phyloP scores from a whole-genome alignment of 1,140 invertebrate species.

The Limonius californicus region DNA sequence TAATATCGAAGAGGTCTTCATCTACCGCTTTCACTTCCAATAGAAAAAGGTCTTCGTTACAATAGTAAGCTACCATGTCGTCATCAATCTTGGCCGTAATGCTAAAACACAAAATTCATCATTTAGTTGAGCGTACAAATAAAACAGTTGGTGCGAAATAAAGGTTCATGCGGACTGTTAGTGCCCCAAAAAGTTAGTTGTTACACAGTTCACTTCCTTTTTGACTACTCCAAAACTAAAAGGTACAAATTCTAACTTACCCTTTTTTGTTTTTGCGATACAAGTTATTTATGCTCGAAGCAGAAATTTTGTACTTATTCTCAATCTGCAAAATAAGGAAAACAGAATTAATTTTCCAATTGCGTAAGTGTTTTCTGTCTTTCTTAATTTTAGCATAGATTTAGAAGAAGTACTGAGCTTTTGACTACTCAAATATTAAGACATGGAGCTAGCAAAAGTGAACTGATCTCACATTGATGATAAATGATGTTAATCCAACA shows the following conservation, averaged over 20 bases:
- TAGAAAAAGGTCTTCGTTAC: constrained; percentile 95
- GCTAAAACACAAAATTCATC: constrained; percentile 67
- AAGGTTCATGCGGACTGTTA: constrained; percentile 28
- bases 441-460: constrained; percentile 44
- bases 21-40: constrained; percentile 79
- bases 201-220: not conserved
- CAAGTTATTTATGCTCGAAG: constrained; percentile 95
- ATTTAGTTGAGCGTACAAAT: not conserved
- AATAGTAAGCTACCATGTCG: constrained; percentile 97
- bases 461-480: constrained; percentile 40
- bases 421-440: constrained; percentile 26
- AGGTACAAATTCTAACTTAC: constrained; percentile 67
- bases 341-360: constrained; percentile 61
- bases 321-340: constrained; percentile 95
- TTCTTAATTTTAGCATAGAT: constrained; percentile 52
- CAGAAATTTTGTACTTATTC: constrained; percentile 98
- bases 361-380: constrained; percentile 45
- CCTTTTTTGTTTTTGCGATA: constrained; percentile 99
- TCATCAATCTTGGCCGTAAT: constrained; percentile 99
- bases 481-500: constrained; percentile 38
- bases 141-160: constrained; percentile 25
- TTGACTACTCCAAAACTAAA: constrained; percentile 39
- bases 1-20: constrained; percentile 65
- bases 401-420: constrained; percentile 53
- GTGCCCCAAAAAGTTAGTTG: not conserved